These are phyloP conservation scores for Aphis gossypii DNA, from an alignment of 1,140 invertebrate species.

Conservation along the genomic window DNA sequence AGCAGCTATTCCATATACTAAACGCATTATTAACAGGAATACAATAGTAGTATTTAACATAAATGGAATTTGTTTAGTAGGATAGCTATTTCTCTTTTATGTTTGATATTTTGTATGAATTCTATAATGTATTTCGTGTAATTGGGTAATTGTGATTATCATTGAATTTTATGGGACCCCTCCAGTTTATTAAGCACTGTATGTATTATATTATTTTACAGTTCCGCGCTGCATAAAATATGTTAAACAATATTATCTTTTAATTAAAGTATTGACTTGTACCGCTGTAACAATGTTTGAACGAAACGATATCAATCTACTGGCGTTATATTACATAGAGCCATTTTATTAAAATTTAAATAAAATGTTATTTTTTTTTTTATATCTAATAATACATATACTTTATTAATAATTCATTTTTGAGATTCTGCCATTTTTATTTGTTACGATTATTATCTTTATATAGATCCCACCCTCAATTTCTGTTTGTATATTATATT, in stretches of 20 bases:
- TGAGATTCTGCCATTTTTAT: too few relatives aligned
- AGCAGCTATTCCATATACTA: too few relatives aligned
- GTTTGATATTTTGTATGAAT: background rate
- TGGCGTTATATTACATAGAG: background rate
- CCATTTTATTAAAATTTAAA: background rate
- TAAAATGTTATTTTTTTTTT: background rate
- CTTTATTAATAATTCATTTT: too few relatives aligned
- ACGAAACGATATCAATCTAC: background rate
- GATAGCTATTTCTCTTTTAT: background rate
- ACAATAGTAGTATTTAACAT: background rate
- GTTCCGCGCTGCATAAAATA: background rate
- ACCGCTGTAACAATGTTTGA: background rate
- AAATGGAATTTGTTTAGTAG: background rate
- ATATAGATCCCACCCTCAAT: too few relatives aligned
- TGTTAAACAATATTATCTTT: background rate
- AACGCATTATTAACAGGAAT: too few relatives aligned
- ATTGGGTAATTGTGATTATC: background rate
- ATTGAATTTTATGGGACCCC: background rate
- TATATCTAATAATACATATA: too few relatives aligned
- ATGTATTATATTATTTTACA: background rate
- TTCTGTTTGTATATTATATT: too few relatives aligned
- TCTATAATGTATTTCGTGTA: background rate
- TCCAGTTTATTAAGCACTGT: background rate
- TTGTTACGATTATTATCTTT: too few relatives aligned
- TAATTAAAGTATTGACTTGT: background rate